A percentile compares a stretch with the other conserved stretches of the same genome.
These are phyloP conservation scores for Keiferia lycopersicella DNA, from an alignment of 2,888 invertebrate species.

Conservation along the genomic window DNA sequence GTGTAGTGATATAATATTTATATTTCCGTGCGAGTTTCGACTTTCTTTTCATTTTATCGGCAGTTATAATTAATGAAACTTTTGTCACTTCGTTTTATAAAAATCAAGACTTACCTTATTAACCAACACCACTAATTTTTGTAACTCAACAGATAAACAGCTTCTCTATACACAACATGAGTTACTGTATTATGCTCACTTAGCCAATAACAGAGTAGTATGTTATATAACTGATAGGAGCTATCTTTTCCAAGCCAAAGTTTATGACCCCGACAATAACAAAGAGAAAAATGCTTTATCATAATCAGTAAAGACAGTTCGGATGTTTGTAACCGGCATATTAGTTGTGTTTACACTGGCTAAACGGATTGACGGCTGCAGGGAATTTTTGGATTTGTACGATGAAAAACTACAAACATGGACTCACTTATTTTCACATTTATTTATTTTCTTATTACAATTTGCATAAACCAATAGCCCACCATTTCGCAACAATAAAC, in stretches of 20 bases:
- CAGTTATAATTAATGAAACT: too few species aligned
- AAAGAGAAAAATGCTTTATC: neutral
- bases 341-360: neutral
- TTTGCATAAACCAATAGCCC: too few species aligned
- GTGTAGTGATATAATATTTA: too few species aligned
- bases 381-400: too few species aligned
- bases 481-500: too few species aligned
- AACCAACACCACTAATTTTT: neutral
- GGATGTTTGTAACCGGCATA: neutral
- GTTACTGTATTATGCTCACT: neutral
- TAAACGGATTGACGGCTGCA: too few species aligned
- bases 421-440: too few species aligned
- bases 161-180: neutral
- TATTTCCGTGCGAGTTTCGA: too few species aligned
- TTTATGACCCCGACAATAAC: slow-evolving; percentile 51
- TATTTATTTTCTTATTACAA: too few species aligned
- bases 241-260: slow-evolving; percentile 46
- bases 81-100: too few species aligned
- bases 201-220: slow-evolving; percentile 18
- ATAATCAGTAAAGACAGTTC: neutral
- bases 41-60: too few species aligned
- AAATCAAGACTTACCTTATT: neutral
- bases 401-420: too few species aligned
- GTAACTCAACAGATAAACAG: neutral
- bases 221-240: slow-evolving; percentile 32